Evolutionary conservation across 2,888 invertebrate species (phyloP), one percentile per base, ranked within the genome.

Genomic region (Drosophila mercatorum): DNA sequence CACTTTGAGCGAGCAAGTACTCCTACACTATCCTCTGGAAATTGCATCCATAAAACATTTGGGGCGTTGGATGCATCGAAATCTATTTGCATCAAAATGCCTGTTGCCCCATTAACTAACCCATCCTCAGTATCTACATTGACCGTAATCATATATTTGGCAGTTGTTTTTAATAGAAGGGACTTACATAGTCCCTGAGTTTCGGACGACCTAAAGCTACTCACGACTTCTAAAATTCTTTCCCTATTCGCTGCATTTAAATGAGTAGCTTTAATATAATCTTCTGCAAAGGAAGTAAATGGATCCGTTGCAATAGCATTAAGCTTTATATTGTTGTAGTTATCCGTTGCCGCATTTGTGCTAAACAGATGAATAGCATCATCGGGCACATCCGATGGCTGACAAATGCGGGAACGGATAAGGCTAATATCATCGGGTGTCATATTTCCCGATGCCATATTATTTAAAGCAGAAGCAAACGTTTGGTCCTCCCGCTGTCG

Each of bases 21-120:
- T 41, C n/a, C 41, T 41, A 41, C 41, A 17, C 17, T 41, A 17
- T 17, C n/a, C 17, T 41, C n/a, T 41, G 41, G n/a, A n/a, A 41
- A 41, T 41, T 41, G n/a, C n/a, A 41, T n/a, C 41, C 41, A 41
- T 17, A 41, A 41, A 41, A 41, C n/a, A 41, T 41, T 41, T 41
- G n/a, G 41, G n/a, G n/a, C n/a, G 41, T 8, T 41, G 41, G 17
- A 41, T 41, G 41, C 41, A 41, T 41, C 41, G 41, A 41, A 41
- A 17, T 41, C 41, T 17, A 17, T 41, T 41, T 41, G 41, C n/a
- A 41, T 41, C n/a, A 41, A 41, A 41, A 41, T 41, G 7, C 41
- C 41, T 41, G 41, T 7, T 41, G 17, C 41, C 3, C n/a, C n/a
- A 41, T 41, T 41, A 41, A n/a, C 41, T 41, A 41, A 28, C 28